Evolutionary conservation across 1,140 invertebrate species (phyloP), one percentile per base, ranked within the genome.

Genomic region (Cyclina sinensis): DNA sequence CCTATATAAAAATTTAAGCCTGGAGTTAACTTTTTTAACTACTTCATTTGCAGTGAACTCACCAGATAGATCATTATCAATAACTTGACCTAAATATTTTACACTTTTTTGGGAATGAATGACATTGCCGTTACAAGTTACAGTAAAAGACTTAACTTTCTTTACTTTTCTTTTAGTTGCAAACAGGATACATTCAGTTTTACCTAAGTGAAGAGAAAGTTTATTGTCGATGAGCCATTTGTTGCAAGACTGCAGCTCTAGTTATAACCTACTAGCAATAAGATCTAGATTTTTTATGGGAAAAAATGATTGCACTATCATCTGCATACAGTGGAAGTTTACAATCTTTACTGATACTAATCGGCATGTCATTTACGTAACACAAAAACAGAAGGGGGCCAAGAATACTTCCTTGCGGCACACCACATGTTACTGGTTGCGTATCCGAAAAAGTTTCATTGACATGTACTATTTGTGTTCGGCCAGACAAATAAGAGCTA

Each of bases 301-400:
- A 51, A 79, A 51, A 32, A 79, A 79, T 43, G 37, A 62, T 62
- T 27, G 57, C 27, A 48, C 57, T 65, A 62, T 88, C 89, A 74
- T 90, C 90, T 32, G 90, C 86, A 90, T 89, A 91, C 62, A 91
- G n/a, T n/a, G 83, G 48, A 27, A 88, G 88, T 24, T 83, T 46
- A 27, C 57, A 27, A 9, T 62, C 57, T 37, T 46, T 11, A 21
- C 81, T 32, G n/a, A 81, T 46, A 24, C 46, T 21, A 14, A 32
- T 39, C 27, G 62, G 27, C 65, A 57, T 73, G 35, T 74, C 82
- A 85, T 74, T 57, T 7, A 57, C 82, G 74, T 85, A 85, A 18
- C 65, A 27, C 21, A 85, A 74, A 39, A 85, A 85, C 2, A 54
- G 24, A 2, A 54, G 43, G 18, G 68, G 81, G 11, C 82, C 82